Evolutionary conservation across 2,113 vertebrate genomes (phyloP).

Genomic region (Gambusia affinis): DNA sequence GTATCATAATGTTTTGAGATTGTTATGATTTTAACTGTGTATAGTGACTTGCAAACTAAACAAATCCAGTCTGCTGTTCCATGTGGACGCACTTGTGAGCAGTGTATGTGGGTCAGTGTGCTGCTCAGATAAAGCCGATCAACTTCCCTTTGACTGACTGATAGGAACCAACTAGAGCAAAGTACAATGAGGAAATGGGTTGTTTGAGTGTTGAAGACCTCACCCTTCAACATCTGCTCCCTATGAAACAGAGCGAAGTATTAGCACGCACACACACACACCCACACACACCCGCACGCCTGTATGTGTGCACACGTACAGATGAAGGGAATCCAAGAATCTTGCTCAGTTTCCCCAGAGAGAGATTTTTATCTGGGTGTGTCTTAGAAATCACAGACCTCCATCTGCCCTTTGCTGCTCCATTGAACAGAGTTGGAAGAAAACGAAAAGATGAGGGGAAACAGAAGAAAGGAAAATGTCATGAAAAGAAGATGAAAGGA

Average conservation of each 20-base stretch:
- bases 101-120: slow-evolving; percentile 32
- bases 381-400: slow-evolving; percentile 54
- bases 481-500: slow-evolving; percentile 62
- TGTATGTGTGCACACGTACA: slow-evolving; percentile 13
- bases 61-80: background rate
- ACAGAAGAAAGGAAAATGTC: slow-evolving; percentile 50
- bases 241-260: slow-evolving; percentile 55
- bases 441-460: slow-evolving; percentile 33
- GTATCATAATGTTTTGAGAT: background rate
- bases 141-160: slow-evolving; percentile 15
- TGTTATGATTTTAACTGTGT: background rate
- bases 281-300: slow-evolving; percentile 1
- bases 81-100: slow-evolving; percentile 6
- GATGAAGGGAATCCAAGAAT: slow-evolving; percentile 61
- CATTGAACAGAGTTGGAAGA: slow-evolving; percentile 29
- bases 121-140: slow-evolving; percentile 15
- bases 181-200: slow-evolving; percentile 55
- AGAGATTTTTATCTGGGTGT: slow-evolving; percentile 68
- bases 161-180: slow-evolving; percentile 41
- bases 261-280: slow-evolving; percentile 33
- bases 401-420: slow-evolving; percentile 57
- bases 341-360: slow-evolving; percentile 48
- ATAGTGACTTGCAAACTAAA: background rate
- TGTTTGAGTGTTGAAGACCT: slow-evolving; percentile 52
- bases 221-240: slow-evolving; percentile 71